Percentiles rank a stretch among this genome's conserved stretches.
These are phyloP conservation scores for Sebastiscus tertius DNA, from an alignment of 2,797 vertebrate species.

Conservation along the genomic window DNA sequence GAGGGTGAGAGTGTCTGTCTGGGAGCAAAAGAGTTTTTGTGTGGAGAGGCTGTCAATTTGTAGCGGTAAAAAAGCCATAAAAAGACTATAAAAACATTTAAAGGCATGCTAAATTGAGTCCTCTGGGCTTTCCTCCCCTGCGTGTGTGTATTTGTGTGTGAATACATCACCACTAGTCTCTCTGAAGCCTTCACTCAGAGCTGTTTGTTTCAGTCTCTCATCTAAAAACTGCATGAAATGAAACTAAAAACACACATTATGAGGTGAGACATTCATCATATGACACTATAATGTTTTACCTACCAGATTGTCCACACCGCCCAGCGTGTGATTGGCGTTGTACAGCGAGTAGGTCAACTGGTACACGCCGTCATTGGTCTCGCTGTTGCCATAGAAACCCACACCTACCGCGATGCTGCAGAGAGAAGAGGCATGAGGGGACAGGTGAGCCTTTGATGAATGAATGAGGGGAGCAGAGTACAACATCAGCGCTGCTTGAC, in stretches of 20 bases:
- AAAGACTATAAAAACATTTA: slow-evolving; percentile 54
- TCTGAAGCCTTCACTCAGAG: neutral
- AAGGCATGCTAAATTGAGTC: slow-evolving; percentile 43
- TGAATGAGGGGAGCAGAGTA: slow-evolving; percentile 31
- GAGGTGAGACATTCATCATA: neutral
- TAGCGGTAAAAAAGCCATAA: slow-evolving; percentile 45
- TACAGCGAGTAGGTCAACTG: slow-evolving; percentile 95
- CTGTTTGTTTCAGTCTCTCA: slow-evolving; percentile 8
- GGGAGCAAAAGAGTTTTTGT: slow-evolving; percentile 17
- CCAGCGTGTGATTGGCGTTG: slow-evolving; percentile 93
- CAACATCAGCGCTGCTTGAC: neutral
- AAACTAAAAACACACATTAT: neutral
- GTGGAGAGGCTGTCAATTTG: slow-evolving; percentile 49
- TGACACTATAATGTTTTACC: slow-evolving; percentile 44
- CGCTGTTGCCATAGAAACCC: slow-evolving; percentile 98
- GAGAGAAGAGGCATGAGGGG: slow-evolving; percentile 24
- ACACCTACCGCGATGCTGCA: slow-evolving; percentile 89
- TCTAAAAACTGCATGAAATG: neutral
- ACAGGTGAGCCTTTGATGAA: slow-evolving; percentile 48
- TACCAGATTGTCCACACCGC: slow-evolving; percentile 91
- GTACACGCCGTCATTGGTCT: slow-evolving; percentile 93
- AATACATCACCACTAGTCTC: neutral
- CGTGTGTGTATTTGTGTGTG: neutral
- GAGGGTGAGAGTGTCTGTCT: slow-evolving; percentile 7
- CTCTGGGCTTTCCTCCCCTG: slow-evolving; percentile 38